Evolutionary conservation across 1,140 invertebrate species (phyloP), one percentile per base, ranked within the genome.

Genomic region (Danaus melanippus): DNA sequence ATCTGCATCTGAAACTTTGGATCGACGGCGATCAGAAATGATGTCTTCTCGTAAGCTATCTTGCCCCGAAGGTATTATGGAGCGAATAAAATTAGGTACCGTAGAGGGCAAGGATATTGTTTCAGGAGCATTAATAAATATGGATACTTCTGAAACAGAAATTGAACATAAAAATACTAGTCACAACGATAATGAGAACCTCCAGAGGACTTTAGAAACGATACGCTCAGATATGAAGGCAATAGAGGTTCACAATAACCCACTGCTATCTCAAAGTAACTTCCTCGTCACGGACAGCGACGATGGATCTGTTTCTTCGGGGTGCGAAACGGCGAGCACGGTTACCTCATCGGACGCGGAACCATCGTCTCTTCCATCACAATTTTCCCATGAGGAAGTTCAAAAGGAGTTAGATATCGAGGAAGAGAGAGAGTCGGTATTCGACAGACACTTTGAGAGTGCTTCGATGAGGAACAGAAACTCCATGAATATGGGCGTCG

Each of bases 311-410:
- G 91, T 93, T 69, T 93, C 93, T 50, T 93, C 92, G 58, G 93
- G 92, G 46, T 94, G 92, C 76, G 92, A 94, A 74, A 93, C 92
- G 5, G 91, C 92, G n/a, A 93, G 92, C 73, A 93, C 92, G 1
- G 91, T 90, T n/a, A 89, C 88, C 39, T 89, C 89, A 32, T 88
- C 81, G 12, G 86, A 88, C 62, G 79, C 79, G 12, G 87, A 88
- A 58, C 86, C 85, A 53, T 74, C 77, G 12, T 88, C 87, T 42
- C 76, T 88, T 48, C 84, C 83, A 11, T 85, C 82, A 17, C 78
- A 76, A 45, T 76, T 79, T 57, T 71, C 71, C 1, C 71, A 74
- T 11, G 79, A 85, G 50, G 83, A 87, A 56, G 52, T 70, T 41
- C 62, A 69, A 12, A 83, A 79, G 43, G 66, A 73, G 42, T 51